Evolutionary conservation across 2,888 invertebrate genomes (phyloP).

Genomic region (Saturnia pavonia): DNA sequence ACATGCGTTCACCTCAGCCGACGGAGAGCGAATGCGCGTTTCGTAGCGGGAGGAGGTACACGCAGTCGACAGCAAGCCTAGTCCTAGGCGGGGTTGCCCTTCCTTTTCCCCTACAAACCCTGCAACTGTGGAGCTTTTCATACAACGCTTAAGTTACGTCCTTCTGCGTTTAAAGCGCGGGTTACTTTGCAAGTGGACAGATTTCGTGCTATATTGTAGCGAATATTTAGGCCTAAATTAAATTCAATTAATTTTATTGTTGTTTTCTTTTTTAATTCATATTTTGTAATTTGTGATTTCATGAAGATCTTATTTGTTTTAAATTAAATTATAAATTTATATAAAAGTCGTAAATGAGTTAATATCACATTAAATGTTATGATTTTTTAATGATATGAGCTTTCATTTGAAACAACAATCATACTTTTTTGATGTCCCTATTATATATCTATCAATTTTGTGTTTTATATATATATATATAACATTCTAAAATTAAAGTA

Average conservation of each 20-base stretch:
- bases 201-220: slow-evolving; percentile 68
- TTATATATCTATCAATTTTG: too few relatives aligned
- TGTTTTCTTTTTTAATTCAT: not conserved
- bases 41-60: slow-evolving; percentile 45
- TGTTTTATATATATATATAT: not conserved
- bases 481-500: not conserved
- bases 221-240: slow-evolving; percentile 74
- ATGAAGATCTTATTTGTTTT: not conserved
- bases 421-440: too few relatives aligned
- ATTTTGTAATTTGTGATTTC: not conserved
- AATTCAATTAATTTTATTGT: slow-evolving; percentile 38
- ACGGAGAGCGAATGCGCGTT: slow-evolving; percentile 68
- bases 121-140: slow-evolving; percentile 68
- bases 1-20: slow-evolving; percentile 60
- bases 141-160: slow-evolving; percentile 53
- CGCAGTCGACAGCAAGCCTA: slow-evolving; percentile 28
- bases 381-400: too few relatives aligned
- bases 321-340: not conserved
- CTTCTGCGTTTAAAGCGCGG: slow-evolving; percentile 50
- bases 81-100: slow-evolving; percentile 67
- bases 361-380: too few relatives aligned
- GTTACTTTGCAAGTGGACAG: slow-evolving; percentile 79
- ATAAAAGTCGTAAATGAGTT: not conserved
- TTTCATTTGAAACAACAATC: too few relatives aligned
- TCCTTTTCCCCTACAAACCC: slow-evolving; percentile 71